Base-by-base conservation (phyloP, 2,888 invertebrate genomes). In the Altica lythri region DNA sequence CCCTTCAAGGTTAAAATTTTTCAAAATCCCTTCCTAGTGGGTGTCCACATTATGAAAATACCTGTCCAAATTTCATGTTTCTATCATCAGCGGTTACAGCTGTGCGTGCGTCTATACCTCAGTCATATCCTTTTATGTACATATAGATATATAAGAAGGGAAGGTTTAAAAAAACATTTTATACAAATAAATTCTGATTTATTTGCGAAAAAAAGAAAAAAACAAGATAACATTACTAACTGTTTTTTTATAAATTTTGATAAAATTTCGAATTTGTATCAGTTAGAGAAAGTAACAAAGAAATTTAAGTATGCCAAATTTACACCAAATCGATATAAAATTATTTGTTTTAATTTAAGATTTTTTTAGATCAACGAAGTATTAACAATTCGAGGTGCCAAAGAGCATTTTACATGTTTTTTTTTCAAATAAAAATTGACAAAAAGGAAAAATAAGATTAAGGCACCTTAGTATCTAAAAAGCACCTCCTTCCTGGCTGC, bases 141-240 rank as follows among this genome's bases (percentile, higher is more conserved):
- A 5, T 5, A n/a, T 32, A 4, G 12, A 35, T 4, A 13, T 6
- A n/a, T 10, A 10, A 10, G 6, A 40, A 14, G 19, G 10, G 10
- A 10, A 29, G 25, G 9, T 14, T 57, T 55, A 61, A 50, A 62
- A 62, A 57, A 45, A 55, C 49, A 27, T 12, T 29, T 16, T 51
- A 46, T 66, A 66, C 64, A 68, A 66, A 66, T 66, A 64, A 68
- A 68, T 55, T 57, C 55, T 59, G 62, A 38, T 64, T 68, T 66
- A 66, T 66, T 68, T 68, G 65, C 61, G 61, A 64, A 62, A 68
- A 65, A 68, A 67, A 64, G 53, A 47, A 34, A 35, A 48, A 55
- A 46, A 22, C 10, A 37, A 18, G 54, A 47, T 52, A 29, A 60
- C 56, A 59, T 55, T 55, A 51, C 44, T 51, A 60, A 61, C 57